These are phyloP conservation scores for Pseudomyrmex cubaensis DNA, from an alignment of 1,140 invertebrate genomes.

Conservation along the genomic window DNA sequence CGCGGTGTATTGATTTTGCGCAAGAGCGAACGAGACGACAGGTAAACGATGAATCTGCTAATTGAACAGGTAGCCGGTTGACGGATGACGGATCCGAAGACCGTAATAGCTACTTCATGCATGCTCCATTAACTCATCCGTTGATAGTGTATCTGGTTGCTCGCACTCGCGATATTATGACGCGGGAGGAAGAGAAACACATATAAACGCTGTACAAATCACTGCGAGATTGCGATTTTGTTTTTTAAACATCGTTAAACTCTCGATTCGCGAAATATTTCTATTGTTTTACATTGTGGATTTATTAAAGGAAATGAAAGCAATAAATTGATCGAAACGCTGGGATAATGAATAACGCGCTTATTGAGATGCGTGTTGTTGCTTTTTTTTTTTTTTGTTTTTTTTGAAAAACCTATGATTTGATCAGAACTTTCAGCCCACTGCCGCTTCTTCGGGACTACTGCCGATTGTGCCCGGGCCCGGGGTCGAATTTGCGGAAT, in stretches of 20 bases:
- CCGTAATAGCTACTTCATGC: conserved; percentile 39
- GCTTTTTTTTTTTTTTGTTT: no score
- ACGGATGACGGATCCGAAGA: conserved; percentile 63
- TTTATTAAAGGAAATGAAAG: no score
- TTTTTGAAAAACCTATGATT: not conserved
- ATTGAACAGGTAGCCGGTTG: conserved; percentile 79
- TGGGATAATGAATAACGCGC: not conserved
- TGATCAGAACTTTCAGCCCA: conserved; percentile 81
- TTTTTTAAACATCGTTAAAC: not conserved
- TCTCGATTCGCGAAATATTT: no score
- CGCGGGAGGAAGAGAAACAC: not conserved
- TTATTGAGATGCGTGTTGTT: not conserved
- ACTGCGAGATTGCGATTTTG: not conserved
- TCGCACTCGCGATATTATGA: conserved; percentile 28
- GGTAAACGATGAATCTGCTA: conserved; percentile 79
- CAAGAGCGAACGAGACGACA: conserved; percentile 68
- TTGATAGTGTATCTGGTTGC: conserved; percentile 23
- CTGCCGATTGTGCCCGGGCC: conserved; percentile 83
- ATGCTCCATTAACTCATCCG: conserved; percentile 56
- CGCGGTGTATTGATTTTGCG: conserved; percentile 36
- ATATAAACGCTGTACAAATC: not conserved
- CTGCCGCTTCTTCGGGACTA: conserved; percentile 82
- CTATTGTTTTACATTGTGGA: no score
- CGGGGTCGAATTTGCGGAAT: conserved; percentile 92
- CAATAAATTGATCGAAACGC: no score